These are phyloP conservation scores for Operophtera brumata DNA, from an alignment of 2,888 invertebrate genomes.

Conservation along the genomic window DNA sequence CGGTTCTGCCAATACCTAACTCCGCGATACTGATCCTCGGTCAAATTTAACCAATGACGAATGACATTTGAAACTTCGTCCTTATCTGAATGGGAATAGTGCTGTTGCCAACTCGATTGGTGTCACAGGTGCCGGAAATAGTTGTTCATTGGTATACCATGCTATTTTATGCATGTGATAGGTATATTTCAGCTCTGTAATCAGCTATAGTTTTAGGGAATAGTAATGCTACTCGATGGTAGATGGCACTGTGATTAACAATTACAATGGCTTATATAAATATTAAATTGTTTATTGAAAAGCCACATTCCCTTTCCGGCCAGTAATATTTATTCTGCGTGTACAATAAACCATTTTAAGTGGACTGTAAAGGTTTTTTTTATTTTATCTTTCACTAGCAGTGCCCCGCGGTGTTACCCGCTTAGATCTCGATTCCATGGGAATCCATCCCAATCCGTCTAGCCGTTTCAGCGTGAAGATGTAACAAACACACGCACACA, in stretches of 20 bases:
- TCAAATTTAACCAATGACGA: slow-evolving; percentile 38
- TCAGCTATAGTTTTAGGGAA: slow-evolving; percentile 35
- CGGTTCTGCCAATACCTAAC: slow-evolving; percentile 6
- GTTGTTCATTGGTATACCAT: slow-evolving; percentile 31
- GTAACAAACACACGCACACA: too few species aligned
- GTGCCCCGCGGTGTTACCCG: too few species aligned
- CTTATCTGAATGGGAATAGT: slow-evolving; percentile 52
- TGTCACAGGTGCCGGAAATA: slow-evolving; percentile 68
- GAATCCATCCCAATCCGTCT: too few species aligned
- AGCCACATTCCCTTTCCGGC: too few species aligned
- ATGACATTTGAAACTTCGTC: slow-evolving; percentile 61
- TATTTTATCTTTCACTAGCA: too few species aligned
- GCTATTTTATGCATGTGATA: slow-evolving; percentile 5
- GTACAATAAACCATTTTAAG: too few species aligned
- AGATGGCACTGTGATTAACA: slow-evolving; percentile 56
- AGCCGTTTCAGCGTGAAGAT: too few species aligned
- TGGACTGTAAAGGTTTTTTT: too few species aligned
- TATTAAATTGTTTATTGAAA: neutral
- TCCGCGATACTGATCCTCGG: slow-evolving; percentile 9
- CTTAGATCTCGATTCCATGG: too few species aligned
- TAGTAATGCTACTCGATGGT: slow-evolving; percentile 56
- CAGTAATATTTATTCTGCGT: too few species aligned
- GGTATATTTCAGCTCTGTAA: slow-evolving; percentile 31
- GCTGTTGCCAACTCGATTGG: slow-evolving; percentile 67
- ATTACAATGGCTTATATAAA: neutral